Evolutionary conservation across 1,140 invertebrate species (phyloP), one percentile per base, ranked within the genome.

Genomic region (Cepaea nemoralis): DNA sequence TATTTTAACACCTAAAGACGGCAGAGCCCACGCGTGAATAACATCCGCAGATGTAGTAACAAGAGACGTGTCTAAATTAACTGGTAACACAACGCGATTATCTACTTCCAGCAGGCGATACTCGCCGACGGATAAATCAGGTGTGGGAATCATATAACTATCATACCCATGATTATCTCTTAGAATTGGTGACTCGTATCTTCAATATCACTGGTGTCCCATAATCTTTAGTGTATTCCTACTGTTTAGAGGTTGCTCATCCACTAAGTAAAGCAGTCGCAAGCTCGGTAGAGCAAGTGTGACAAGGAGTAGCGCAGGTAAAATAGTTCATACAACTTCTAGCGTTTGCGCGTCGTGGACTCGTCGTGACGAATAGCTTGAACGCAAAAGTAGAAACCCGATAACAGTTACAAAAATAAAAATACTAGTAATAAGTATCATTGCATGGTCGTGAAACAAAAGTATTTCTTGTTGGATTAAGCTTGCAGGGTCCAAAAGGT

Each of bases 191-290:
- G 94, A 94, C 92, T 94, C 94, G 92, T 94, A 94, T 59, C 88
- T 92, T 94, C 94, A 95, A 87, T 94, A 94, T 93, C 93, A 94
- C 92, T 94, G 94, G 91, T 94, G 93, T 0, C 93, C 94, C 87
- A 94, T 92, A 73, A 91, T 88, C 93, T 94, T 94, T 88, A 94
- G 83, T 37, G 93, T 93, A 78, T 94, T 87, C 70, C 88, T 83
- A 66, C 92, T 91, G 82, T 91, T 89, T 85, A 91, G 91, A 45
- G 42, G 42, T 82, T 92, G 88, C 92, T 94, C 93, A 91, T 94
- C 94, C 84, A 94, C 82, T 87, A 94, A 85, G 88, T 94, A 94
- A 83, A 94, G 87, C 85, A 94, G 83, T 81, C 91, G 92, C 80
- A 94, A 83, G 14, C 93, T 94, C 48, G 94, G 94, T 10, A 94